These are phyloP conservation scores for Semaprochilodus insignis DNA, from an alignment of 2,797 vertebrate species.

Conservation along the genomic window DNA sequence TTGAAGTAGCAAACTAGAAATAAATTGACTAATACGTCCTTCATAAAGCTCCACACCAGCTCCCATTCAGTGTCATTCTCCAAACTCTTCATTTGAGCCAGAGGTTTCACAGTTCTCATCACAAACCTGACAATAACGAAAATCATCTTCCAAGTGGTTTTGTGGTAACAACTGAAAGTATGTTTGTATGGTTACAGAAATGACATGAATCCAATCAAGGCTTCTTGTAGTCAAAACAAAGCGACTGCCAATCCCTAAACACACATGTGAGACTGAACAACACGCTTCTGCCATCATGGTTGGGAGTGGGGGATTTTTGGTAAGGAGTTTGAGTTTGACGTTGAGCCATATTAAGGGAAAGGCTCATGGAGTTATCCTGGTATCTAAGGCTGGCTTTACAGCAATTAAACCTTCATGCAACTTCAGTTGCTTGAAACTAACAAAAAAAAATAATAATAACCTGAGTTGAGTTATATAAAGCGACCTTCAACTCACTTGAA, in stretches of 20 bases:
- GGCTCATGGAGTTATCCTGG: conserved; percentile 25
- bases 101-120: neutral
- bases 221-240: conserved; percentile 27
- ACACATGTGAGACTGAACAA: conserved; percentile 4
- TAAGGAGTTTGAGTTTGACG: conserved; percentile 17
- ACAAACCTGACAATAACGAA: neutral
- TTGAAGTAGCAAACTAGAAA: neutral
- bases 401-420: too few relatives aligned
- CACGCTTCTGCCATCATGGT: conserved; percentile 23
- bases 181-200: conserved; percentile 31
- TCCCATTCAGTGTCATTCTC: neutral
- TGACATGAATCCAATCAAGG: conserved; percentile 15
- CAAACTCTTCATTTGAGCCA: neutral
- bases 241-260: conserved; percentile 16
- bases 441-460: too few relatives aligned
- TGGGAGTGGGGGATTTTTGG: conserved; percentile 14
- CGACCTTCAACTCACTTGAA: too few relatives aligned
- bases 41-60: neutral
- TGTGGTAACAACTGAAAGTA: conserved; percentile 13
- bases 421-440: too few relatives aligned
- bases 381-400: neutral
- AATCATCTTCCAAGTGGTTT: conserved; percentile 9
- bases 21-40: neutral
- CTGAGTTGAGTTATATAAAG: too few relatives aligned
- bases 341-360: conserved; percentile 41